Evolutionary conservation across 1,140 invertebrate species (phyloP).

Genomic region (Caenorhabditis remanei): DNA sequence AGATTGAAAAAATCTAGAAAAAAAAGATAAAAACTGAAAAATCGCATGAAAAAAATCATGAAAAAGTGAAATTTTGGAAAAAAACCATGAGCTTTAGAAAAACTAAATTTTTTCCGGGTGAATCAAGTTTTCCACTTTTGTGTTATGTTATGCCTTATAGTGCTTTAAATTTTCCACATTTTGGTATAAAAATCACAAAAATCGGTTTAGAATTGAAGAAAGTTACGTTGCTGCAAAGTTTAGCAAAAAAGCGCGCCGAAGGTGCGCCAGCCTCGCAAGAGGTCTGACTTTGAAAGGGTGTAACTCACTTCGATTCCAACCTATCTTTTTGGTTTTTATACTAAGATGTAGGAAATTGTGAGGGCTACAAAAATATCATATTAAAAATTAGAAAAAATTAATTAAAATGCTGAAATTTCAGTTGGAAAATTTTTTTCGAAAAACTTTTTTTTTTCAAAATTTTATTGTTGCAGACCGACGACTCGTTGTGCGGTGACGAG

Average conservation of each 20-base stretch:
- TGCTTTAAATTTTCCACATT: no score
- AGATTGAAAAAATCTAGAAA: neutral
- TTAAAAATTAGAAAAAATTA: neutral
- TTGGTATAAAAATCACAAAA: no score
- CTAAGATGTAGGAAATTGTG: neutral
- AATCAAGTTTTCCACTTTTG: no score
- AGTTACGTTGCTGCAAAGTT: no score
- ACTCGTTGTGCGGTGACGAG: constrained; percentile 41
- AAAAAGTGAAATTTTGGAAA: neutral
- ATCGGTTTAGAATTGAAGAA: no score
- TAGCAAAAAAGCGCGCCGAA: no score
- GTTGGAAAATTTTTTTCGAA: neutral
- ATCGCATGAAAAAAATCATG: neutral
- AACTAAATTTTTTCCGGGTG: no score
- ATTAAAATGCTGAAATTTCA: neutral
- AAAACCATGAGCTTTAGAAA: no score
- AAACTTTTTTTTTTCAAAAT: neutral
- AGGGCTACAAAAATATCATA: neutral
- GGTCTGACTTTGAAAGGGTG: neutral
- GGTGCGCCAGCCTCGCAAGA: no score
- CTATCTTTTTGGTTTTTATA: neutral
- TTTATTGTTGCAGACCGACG: constrained; percentile 21
- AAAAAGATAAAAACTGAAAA: neutral
- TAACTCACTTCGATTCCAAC: neutral
- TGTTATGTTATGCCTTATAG: no score